These are phyloP conservation scores for Ophraella communa DNA, from an alignment of 2,888 invertebrate genomes.

Conservation along the genomic window DNA sequence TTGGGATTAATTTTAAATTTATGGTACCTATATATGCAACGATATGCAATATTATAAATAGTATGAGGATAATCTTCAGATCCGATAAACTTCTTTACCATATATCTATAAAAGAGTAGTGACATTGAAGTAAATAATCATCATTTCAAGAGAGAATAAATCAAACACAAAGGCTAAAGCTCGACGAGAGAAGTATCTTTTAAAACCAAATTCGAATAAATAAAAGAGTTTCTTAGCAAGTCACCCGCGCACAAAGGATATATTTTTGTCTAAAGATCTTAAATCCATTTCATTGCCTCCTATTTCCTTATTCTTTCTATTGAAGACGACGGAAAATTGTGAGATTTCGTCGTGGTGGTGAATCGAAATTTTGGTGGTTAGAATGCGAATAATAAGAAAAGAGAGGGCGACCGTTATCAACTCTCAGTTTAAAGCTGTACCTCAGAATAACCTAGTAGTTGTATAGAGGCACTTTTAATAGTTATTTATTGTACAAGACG, in stretches of 20 bases:
- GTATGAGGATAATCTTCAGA: not conserved
- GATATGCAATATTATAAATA: too few relatives aligned
- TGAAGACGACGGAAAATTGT: not conserved
- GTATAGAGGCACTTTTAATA: too few relatives aligned
- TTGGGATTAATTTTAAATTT: too few relatives aligned
- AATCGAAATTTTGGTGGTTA: not conserved
- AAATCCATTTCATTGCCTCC: slow-evolving; percentile 45
- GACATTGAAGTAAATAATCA: not conserved
- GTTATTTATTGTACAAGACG: too few relatives aligned
- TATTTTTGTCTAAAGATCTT: slow-evolving; percentile 43
- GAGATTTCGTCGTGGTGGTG: not conserved
- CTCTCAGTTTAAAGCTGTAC: not conserved
- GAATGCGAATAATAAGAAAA: too few relatives aligned
- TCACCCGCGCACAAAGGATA: slow-evolving; percentile 41
- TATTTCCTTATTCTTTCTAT: slow-evolving; percentile 33
- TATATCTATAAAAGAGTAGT: not conserved
- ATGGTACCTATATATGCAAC: too few relatives aligned
- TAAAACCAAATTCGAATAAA: slow-evolving; percentile 33
- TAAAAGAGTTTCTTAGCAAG: slow-evolving; percentile 22
- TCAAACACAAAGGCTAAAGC: not conserved
- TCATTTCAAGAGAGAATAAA: not conserved
- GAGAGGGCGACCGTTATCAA: not conserved
- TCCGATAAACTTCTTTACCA: not conserved
- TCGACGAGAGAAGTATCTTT: slow-evolving; percentile 9
- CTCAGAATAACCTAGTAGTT: not conserved